Conservation (phyloP, 37 sponge, comb jelly and placozoan species). For the Chondrosia reniformis region DNA sequence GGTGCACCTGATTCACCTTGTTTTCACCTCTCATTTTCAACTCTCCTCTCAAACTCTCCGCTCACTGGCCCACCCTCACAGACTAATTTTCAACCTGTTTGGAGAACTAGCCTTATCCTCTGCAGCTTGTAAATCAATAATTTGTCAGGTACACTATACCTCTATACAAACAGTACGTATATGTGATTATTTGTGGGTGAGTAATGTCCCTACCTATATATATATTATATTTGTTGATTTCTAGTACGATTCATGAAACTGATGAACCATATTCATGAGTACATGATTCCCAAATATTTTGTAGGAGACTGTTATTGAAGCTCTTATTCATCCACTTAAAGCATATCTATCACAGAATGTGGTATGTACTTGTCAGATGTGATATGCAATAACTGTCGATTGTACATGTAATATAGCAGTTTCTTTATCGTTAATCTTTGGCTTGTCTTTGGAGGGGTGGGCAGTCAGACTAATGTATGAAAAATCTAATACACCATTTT, state of each 20-base stretch:
- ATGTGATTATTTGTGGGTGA: neutral
- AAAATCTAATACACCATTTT: no score
- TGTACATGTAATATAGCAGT: neutral
- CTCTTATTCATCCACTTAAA: constrained; percentile 4
- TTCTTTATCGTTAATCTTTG: neutral
- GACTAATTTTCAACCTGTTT: constrained; percentile 34
- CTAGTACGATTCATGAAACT: neutral
- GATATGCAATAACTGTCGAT: neutral
- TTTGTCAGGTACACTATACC: neutral
- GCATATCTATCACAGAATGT: neutral
- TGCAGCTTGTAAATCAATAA: neutral
- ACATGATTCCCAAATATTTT: neutral
- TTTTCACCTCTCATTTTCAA: constrained; percentile 21
- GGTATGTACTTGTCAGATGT: neutral
- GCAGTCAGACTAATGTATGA: no score
- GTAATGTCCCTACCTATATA: neutral
- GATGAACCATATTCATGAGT: neutral
- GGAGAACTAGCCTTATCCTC: constrained; percentile 32
- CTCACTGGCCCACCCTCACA: constrained; percentile 29
- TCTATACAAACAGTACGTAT: neutral
- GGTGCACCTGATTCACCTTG: constrained; percentile 26
- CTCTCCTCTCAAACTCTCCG: constrained; percentile 3
- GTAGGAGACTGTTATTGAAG: neutral
- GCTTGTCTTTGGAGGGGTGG: neutral
- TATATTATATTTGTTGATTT: neutral